Conservation (phyloP, 2,797 vertebrate genomes). For the Borostomias antarcticus region DNA sequence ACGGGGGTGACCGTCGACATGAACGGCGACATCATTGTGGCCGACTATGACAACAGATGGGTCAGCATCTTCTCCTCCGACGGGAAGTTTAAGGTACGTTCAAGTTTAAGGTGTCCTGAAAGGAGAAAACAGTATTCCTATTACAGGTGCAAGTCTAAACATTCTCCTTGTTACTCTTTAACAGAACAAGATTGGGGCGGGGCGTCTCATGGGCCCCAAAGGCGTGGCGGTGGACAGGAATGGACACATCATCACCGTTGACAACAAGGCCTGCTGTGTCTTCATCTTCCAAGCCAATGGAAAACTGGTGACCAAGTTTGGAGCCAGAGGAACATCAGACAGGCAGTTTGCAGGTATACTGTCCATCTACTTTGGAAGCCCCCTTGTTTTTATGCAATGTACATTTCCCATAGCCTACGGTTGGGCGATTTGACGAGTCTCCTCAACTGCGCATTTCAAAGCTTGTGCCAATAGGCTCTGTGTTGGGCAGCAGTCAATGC, state of each 20-base stretch:
- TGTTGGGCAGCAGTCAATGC: no score
- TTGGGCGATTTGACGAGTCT: no score
- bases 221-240: slow-evolving; percentile 97
- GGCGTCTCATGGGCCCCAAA: slow-evolving; percentile 97
- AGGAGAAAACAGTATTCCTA: no score
- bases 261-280: slow-evolving; percentile 98
- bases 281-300: slow-evolving; percentile 97
- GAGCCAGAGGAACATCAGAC: slow-evolving; percentile 95
- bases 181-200: slow-evolving; percentile 95
- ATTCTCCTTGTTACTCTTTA: no score
- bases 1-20: slow-evolving; percentile 97
- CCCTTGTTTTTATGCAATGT: neutral
- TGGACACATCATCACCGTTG: slow-evolving; percentile 96
- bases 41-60: slow-evolving; percentile 99
- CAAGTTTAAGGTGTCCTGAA: no score
- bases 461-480: no score
- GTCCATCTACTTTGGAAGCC: no score
- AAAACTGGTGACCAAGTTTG: slow-evolving; percentile 95
- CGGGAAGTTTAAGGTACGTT: slow-evolving; percentile 94
- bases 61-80: slow-evolving; percentile 98
- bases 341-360: slow-evolving; percentile 97
- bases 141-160: no score
- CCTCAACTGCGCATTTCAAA: no score
- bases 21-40: slow-evolving; percentile 96
- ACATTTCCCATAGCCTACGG: no score